Percentiles rank a stretch among this genome's conserved stretches.
Evolutionary conservation across 2,113 vertebrate genomes (phyloP).

Genomic region (Pelodiscus sinensis): DNA sequence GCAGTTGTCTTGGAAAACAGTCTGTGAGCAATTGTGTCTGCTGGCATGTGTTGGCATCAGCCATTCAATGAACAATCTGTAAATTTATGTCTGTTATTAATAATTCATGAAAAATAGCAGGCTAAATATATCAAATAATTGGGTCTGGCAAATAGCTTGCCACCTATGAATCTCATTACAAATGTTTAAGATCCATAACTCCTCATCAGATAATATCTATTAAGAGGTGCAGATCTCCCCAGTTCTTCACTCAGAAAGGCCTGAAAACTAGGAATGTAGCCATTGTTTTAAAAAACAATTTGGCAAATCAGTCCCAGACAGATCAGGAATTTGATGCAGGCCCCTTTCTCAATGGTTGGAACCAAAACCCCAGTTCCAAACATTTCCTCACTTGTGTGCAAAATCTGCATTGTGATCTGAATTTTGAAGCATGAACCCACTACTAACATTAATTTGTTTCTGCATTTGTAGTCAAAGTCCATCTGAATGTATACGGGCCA

Average conservation of each 20-base stretch:
- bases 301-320: not conserved
- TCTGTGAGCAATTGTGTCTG: slow-evolving; percentile 19
- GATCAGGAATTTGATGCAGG: not conserved
- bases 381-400: not conserved
- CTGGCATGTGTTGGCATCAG: slow-evolving; percentile 9
- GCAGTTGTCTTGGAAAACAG: slow-evolving; percentile 2
- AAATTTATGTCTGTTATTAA: slow-evolving; percentile 41
- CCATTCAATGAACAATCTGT: slow-evolving; percentile 48
- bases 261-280: not conserved
- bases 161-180: not conserved
- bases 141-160: not conserved
- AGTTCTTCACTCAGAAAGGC: not conserved
- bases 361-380: not conserved
- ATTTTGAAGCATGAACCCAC: not conserved
- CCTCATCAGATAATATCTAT: not conserved
- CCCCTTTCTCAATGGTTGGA: not conserved
- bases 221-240: not conserved
- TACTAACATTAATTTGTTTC: not conserved
- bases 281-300: not conserved
- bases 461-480: not conserved
- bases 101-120: not conserved
- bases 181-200: not conserved
- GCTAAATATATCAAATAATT: not conserved
- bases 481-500: accelerated
- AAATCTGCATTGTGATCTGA: not conserved